Evolutionary conservation across 92 coral and sea anemone genomes (phyloP).

Genomic region (Zoanthus sansibaricus): DNA sequence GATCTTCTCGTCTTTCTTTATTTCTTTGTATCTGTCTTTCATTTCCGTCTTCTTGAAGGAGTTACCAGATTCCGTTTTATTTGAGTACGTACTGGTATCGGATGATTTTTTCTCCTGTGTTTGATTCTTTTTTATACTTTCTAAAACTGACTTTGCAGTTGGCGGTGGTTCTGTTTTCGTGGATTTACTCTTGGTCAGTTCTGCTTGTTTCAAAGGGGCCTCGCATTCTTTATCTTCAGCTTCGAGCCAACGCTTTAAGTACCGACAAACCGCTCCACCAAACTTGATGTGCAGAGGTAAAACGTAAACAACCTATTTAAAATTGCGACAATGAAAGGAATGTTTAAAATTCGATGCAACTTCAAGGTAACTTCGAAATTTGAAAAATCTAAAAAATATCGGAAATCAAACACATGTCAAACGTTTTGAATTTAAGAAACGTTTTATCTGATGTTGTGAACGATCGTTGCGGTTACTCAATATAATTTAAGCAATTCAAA

Average conservation of each 20-base stretch:
- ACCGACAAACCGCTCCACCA: slow-evolving; percentile 92
- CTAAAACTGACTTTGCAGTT: not conserved
- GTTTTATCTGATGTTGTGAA: too few relatives aligned
- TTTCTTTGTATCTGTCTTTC: not conserved
- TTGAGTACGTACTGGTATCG: slow-evolving; percentile 8
- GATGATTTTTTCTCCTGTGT: slow-evolving; percentile 12
- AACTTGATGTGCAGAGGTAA: slow-evolving; percentile 90
- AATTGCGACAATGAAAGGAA: not conserved
- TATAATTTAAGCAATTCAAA: too few relatives aligned
- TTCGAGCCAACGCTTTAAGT: slow-evolving; percentile 94
- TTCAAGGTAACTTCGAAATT: too few relatives aligned
- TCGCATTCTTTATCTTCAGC: slow-evolving; percentile 62
- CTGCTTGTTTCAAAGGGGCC: slow-evolving; percentile 10
- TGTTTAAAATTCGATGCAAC: not conserved
- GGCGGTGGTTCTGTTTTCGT: slow-evolving; percentile 2
- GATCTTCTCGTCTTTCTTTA: not conserved
- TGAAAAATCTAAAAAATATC: too few relatives aligned
- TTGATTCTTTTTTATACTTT: slow-evolving; percentile 32
- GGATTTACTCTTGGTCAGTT: slow-evolving; percentile 18
- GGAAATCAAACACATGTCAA: too few relatives aligned
- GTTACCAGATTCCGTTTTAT: not conserved
- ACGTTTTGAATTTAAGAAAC: too few relatives aligned
- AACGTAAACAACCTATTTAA: slow-evolving; percentile 74
- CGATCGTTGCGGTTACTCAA: too few relatives aligned
- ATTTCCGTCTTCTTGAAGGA: not conserved